These are phyloP conservation scores for Augochlorella aurata DNA, from an alignment of 2,888 invertebrate species.

Conservation along the genomic window DNA sequence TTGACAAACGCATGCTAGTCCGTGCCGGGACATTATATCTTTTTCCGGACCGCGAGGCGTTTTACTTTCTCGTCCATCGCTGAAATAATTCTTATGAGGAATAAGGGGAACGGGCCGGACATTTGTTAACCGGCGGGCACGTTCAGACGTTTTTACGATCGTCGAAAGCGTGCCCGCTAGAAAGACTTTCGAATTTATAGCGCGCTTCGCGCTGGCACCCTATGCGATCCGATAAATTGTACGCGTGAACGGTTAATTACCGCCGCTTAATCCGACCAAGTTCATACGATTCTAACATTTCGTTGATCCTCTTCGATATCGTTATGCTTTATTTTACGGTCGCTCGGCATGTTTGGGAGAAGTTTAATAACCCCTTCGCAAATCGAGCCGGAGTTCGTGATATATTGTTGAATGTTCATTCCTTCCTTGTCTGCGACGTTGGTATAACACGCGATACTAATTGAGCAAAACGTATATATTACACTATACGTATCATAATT, in stretches of 20 bases:
- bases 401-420: background rate
- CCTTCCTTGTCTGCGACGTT: too few species aligned
- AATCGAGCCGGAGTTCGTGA: background rate
- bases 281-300: background rate
- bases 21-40: slow-evolving; percentile 20
- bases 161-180: slow-evolving; percentile 22
- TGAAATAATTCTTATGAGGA: slow-evolving; percentile 57
- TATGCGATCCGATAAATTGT: slow-evolving; percentile 46
- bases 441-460: too few species aligned
- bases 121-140: slow-evolving; percentile 51
- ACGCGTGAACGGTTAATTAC: slow-evolving; percentile 26
- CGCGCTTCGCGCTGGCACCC: slow-evolving; percentile 18
- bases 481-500: too few species aligned
- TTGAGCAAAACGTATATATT: too few species aligned
- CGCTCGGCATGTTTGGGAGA: background rate
- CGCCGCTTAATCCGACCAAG: background rate
- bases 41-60: slow-evolving; percentile 9
- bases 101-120: slow-evolving; percentile 25
- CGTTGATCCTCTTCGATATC: background rate
- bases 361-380: background rate
- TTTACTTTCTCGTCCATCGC: slow-evolving; percentile 32
- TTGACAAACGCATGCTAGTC: slow-evolving; percentile 32
- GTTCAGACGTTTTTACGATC: slow-evolving; percentile 62
- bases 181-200: slow-evolving; percentile 48
- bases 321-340: background rate